Evolutionary conservation across 92 coral and sea anemone genomes (phyloP).

Genomic region (Parazoanthus swiftii): DNA sequence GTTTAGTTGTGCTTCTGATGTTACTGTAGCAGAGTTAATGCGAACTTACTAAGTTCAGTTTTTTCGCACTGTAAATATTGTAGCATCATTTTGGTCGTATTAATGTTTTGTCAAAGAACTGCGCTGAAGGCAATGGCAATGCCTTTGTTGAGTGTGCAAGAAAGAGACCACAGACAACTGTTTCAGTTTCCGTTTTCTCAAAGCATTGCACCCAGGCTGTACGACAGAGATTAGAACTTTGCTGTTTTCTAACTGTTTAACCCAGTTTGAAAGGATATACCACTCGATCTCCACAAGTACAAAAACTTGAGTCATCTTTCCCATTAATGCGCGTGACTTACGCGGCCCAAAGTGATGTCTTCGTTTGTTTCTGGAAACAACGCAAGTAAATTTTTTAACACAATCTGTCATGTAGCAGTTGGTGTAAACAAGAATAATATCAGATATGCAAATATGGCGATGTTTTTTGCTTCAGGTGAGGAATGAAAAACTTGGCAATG

Average conservation of each 20-base stretch:
- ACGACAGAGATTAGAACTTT: neutral
- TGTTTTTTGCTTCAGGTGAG: neutral
- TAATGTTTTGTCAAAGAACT: neutral
- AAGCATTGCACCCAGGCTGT: neutral
- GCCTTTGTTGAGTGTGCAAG: neutral
- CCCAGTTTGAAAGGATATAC: neutral
- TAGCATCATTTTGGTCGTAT: neutral
- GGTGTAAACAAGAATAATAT: neutral
- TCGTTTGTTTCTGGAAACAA: neutral
- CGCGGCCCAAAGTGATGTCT: neutral
- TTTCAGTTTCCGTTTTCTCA: neutral
- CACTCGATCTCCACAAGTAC: neutral
- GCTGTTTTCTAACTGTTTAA: neutral
- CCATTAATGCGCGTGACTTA: neutral
- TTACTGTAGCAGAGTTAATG: neutral
- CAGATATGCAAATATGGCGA: neutral
- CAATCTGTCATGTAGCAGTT: neutral
- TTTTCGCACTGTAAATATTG: neutral
- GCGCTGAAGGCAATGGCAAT: neutral
- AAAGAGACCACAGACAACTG: too few species aligned
- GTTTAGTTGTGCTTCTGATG: neutral
- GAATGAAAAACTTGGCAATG: neutral
- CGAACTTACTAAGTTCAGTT: neutral
- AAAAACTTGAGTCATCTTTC: neutral
- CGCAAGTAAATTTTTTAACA: neutral